Base-by-base conservation (phyloP, 1,140 invertebrate species). In the Caenorhabditis inopinata region DNA sequence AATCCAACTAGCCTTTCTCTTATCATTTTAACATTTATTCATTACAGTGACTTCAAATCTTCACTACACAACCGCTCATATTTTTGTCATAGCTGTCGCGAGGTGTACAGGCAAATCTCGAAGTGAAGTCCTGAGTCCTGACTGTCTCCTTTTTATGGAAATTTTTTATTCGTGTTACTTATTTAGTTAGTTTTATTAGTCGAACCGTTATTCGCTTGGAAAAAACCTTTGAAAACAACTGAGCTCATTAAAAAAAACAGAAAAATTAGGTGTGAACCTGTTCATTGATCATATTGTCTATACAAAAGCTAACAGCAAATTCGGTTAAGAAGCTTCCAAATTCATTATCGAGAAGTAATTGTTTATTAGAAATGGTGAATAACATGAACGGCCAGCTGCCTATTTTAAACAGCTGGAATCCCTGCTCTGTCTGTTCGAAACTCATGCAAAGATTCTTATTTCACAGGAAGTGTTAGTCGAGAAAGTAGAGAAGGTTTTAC, bases 361-460 rank as follows among this genome's bases (percentile, higher is more conserved):
- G 0, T 94, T 98, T 85, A 98, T 99, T 96, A 91, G 97, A 82
- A 93, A 92, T 89, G 79, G 95, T 29, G 96, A 96, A 83, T 94
- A 94, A 0, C 91, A 93, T 49, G 97, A 97, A 1, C 95, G 97
- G 89, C 94, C 99, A 42, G 94, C 95, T 0, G 97, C 97, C 0
- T 99, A 99, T 91, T 97, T 97, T 0, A 91, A 97, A 11, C 97
- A 99, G 89, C 90, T 99, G 74, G 97, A 99, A 90, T 97, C 96
- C 0, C 91, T 99, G 0, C 98, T 99, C 86, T 91, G 97, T 25
- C 90, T 99, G 4, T 91, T 96, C 0, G 97, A 99, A 90, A 96
- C 97, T 16, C 96, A 98, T 90, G 96, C 97, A 18, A 96, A 96
- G 90, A 92, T 99, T 82, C 92, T 96, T 53, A 92, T 98, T 5